Conservation (phyloP, 2,113 vertebrate genomes). For the Tinamus guttatus region DNA sequence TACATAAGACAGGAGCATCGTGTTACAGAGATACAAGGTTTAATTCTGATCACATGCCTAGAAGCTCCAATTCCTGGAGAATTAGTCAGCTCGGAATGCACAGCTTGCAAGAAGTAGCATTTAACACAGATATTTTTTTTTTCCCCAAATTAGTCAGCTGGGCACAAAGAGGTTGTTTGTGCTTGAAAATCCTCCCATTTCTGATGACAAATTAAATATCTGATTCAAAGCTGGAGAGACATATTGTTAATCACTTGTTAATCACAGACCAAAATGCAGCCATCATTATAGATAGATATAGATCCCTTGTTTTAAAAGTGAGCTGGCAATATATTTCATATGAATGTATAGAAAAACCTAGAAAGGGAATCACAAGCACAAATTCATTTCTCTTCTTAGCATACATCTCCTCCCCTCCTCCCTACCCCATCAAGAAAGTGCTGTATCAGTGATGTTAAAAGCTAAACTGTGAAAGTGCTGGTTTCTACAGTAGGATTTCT, state of each 20-base stretch:
- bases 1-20: neutral
- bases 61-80: neutral
- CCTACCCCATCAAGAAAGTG: neutral
- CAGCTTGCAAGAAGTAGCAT: neutral
- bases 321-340: neutral
- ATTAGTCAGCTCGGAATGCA: neutral
- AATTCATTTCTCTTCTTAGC: neutral
- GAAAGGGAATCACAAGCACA: accelerated
- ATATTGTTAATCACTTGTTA: neutral
- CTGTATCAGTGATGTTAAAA: neutral
- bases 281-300: neutral
- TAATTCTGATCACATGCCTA: neutral
- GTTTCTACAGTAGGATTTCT: accelerated
- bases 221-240: neutral
- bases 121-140: neutral
- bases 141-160: neutral
- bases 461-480: neutral
- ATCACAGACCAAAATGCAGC: neutral
- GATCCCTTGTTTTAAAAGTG: neutral
- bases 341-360: accelerated
- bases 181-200: neutral
- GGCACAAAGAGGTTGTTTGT: neutral
- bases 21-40: accelerated
- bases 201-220: neutral
- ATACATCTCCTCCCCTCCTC: neutral